Base-by-base conservation (phyloP, 2,797 vertebrate genomes). In the Darevskia nairensis region DNA sequence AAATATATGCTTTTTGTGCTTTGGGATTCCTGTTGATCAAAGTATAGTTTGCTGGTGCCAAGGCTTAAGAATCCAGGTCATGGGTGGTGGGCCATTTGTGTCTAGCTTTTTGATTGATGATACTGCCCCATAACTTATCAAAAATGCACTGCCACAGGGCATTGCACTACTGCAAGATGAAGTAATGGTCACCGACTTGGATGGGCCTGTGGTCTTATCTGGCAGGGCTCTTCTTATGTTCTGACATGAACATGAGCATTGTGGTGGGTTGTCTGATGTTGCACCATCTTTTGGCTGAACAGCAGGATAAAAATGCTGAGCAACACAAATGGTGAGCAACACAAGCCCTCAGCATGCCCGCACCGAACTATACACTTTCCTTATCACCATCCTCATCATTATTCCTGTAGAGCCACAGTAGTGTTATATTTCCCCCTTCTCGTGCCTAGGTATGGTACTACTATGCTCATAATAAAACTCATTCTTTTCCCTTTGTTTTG, bases 11-110 rank as follows among this genome's bases (percentile, higher is more conserved):
- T 23, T 46, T 27, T 13, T 17, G 50, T 3, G 32, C 75, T 84
- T 84, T 75, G 83, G 35, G 41, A 75, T 64, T 77, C 9, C 35
- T n/a, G 21, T 85, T 85, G 59, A 66, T 77, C 59, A 77, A n/a
- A 77, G 59, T 77, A 21, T 39, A 76, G 21, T 50, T 27, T 84
- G 23, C 46, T 84, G 17, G n/a, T 84, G 69, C 15, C 46, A n/a
- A n/a, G 44, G 55, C 74, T 69, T 19, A 29, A 41, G 8, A 39
- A 21, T 82, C 39, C 23, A 77, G 10, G 29, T 11, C 25, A 46
- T 17, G 3, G 32, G 9, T 23, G n/a, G 32, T 32, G 71, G 39
- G 74, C 50, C 32, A 61, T 35, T 78, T 4, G 25, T 17, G 66
- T 46, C 75, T 85, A 85, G 27, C 59, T 27, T 77, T 77, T 77